A percentile compares a stretch with the other conserved stretches of the same genome.
phyloP scores from a whole-genome alignment of 35 echinoderm and acorn worm genomes.

The Lytechinus pictus region DNA sequence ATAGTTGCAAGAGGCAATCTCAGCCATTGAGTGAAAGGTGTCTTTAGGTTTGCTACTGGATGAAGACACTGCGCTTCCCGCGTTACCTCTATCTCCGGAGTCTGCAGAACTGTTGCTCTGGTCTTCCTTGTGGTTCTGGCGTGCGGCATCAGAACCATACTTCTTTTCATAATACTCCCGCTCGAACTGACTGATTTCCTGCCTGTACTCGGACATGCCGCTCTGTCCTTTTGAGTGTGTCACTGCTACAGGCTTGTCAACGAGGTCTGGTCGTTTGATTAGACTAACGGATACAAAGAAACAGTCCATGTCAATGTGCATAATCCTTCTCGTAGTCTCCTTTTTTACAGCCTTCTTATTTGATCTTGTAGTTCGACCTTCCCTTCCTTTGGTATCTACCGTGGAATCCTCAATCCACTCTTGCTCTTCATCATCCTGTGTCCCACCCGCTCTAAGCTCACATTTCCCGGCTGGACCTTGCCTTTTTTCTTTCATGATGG shows the following conservation, averaged over 20 bases:
- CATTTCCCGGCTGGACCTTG: not conserved
- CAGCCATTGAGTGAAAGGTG: constrained; percentile 89
- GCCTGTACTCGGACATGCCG: constrained; percentile 68
- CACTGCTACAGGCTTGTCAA: constrained; percentile 92
- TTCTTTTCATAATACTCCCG: constrained; percentile 79
- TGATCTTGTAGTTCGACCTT: not conserved
- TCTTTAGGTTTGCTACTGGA: constrained; percentile 39
- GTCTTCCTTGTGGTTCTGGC: not conserved
- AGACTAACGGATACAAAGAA: constrained; percentile 98
- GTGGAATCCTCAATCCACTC: not conserved
- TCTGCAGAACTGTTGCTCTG: not conserved
- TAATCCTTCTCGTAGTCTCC: constrained; percentile 59
- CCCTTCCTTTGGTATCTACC: not conserved
- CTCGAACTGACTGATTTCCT: constrained; percentile 75
- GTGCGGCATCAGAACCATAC: not conserved
- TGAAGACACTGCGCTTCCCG: not conserved
- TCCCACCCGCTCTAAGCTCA: not conserved
- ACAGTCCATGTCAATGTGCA: constrained; percentile 99
- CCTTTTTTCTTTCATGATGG: constrained; percentile 37
- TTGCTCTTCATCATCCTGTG: not conserved
- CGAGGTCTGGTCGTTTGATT: constrained; percentile 79
- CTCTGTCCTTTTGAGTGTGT: constrained; percentile 89
- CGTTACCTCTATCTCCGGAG: not conserved
- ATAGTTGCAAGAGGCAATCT: constrained; percentile 95
- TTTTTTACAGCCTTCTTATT: not conserved